Evolutionary conservation across 2,797 vertebrate species (phyloP), one percentile per base, ranked within the genome.

Genomic region (Propithecus perrieri): DNA sequence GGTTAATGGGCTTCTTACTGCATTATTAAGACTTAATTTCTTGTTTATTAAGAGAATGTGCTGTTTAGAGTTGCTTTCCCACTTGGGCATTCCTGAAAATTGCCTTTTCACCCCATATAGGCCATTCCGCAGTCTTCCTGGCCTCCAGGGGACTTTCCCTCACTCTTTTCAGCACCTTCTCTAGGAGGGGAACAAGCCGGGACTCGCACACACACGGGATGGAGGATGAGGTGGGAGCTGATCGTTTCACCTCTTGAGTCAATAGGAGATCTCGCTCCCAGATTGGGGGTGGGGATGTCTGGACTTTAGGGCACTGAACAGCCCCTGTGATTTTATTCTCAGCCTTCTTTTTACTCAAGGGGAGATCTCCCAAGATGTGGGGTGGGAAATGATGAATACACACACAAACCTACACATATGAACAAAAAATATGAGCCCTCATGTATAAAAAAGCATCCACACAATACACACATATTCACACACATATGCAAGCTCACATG

Each of bases 11-110:
- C 96, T 98, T 98, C 93, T 98, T 97, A 96, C 98, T 98, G 93
- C 98, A 98, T 98, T 98, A 98, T 98, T 98, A 98, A 98, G 98
- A 97, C 97, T 98, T 98, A 98, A 99, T 98, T 98, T 98, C 97
- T 95, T 97, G 15, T 99, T 98, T 98, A 98, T 98, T 98, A 98
- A 98, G 96, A 72, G 48, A 98, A 98, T 94, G 80, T 65, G 91
- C 92, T 97, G 90, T 98, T 98, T 97, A 86, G 97, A 98, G 98
- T 96, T 97, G 95, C 87, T 95, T 98, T 98, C 97, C 98, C 98
- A 98, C 96, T 96, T 97, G 98, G 98, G 98, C 97, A 95, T 98
- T 96, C 93, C 91, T 97, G 95, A 35, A 98, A 98, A 98, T 98
- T 98, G 97, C 94, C 94, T 98, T 92, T 97, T 96, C 89, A 97